phyloP scores from a whole-genome alignment of 2,797 vertebrate species.

The Apodemus agrarius region DNA sequence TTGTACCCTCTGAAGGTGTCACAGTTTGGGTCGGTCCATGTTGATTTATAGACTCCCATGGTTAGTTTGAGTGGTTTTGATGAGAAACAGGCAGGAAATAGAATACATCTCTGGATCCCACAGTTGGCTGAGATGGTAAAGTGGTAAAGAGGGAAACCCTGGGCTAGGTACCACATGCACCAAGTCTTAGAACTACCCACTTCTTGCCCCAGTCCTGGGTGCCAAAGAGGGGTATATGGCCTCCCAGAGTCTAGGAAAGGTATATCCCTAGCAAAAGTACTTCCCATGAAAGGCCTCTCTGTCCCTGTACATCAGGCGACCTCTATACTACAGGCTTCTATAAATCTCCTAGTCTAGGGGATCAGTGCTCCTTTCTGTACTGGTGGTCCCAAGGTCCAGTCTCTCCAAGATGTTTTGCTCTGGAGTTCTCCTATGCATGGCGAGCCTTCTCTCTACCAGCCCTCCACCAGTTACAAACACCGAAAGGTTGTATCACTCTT shows the following conservation, averaged over 20 bases:
- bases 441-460: accelerated
- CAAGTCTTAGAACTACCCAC: not conserved
- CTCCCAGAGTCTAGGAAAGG: not conserved
- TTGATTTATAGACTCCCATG: not conserved
- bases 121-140: not conserved
- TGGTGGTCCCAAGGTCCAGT: not conserved
- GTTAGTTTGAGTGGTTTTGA: not conserved
- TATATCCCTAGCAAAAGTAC: not conserved
- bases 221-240: not conserved
- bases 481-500: not conserved
- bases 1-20: not conserved
- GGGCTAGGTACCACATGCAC: accelerated
- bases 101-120: not conserved
- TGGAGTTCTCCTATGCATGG: not conserved
- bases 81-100: not conserved
- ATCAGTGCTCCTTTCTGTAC: not conserved
- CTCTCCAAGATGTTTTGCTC: not conserved
- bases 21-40: not conserved
- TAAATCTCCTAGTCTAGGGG: not conserved
- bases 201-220: not conserved
- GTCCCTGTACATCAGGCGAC: not conserved
- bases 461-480: not conserved
- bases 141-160: not conserved
- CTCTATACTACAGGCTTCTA: not conserved
- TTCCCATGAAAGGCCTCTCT: not conserved